Conservation (phyloP, 2,797 vertebrate species). For the Amblyopsis hoosieri region DNA sequence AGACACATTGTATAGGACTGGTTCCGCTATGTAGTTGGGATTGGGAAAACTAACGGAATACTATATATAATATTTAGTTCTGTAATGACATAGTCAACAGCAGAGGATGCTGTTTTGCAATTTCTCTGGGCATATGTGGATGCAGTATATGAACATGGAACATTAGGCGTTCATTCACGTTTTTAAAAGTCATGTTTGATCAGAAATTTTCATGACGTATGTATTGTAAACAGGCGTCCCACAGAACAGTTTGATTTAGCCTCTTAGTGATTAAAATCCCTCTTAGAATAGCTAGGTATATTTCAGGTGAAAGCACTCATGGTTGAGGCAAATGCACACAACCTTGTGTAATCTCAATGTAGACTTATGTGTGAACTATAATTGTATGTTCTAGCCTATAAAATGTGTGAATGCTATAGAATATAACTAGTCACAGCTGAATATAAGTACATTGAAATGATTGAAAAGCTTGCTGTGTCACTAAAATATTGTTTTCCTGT, state of each 20-base stretch:
- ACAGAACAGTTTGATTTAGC: too few relatives aligned
- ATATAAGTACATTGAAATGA: conserved; percentile 2
- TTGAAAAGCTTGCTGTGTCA: conserved; percentile 15
- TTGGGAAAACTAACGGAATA: not conserved
- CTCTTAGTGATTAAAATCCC: too few relatives aligned
- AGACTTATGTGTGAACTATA: too few relatives aligned
- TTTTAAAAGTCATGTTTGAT: too few relatives aligned
- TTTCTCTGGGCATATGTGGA: not conserved
- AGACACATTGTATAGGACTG: conserved; percentile 17
- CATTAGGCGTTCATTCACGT: not conserved
- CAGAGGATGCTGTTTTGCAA: conserved; percentile 49
- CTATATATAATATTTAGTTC: not conserved
- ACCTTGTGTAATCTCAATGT: too few relatives aligned
- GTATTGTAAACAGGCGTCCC: too few relatives aligned
- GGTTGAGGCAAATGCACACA: too few relatives aligned
- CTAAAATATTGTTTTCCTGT: conserved; percentile 19
- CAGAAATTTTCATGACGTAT: too few relatives aligned
- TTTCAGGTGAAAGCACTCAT: too few relatives aligned
- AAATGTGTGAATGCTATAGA: too few relatives aligned
- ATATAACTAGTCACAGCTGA: too few relatives aligned
- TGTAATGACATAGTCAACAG: conserved; percentile 33
- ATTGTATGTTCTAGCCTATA: not conserved
- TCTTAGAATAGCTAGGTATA: too few relatives aligned
- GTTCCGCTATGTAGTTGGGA: conserved; percentile 4
- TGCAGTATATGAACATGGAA: not conserved